Evolutionary conservation across 2,888 invertebrate species (phyloP), one percentile per base, ranked within the genome.

Genomic region (Neoascia interrupta): DNA sequence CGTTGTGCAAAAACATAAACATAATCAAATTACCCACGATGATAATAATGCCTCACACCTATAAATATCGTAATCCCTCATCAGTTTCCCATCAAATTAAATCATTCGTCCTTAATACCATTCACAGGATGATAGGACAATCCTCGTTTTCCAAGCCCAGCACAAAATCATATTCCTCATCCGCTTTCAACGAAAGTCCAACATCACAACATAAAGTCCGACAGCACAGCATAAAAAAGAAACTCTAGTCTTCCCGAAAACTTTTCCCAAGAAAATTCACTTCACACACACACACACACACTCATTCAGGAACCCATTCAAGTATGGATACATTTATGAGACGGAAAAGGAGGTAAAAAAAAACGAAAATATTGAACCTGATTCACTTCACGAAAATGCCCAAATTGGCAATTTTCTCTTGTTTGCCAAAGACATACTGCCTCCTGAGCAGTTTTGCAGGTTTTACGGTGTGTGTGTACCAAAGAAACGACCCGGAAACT

Each of bases 361-460:
- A 15, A 3, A 53, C 5, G 18, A 4, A 2, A 53, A 16, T 5
- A 47, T 41, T 47, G n/a, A 60, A 54, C 53, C 41, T 49, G 54
- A 64, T 43, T 53, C 64, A 53, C 39, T 69, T 63, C 43, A 49
- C 34, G 51, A 75, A 63, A 75, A 63, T 69, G 63, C 63, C 56
- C 56, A 63, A 75, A 75, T 75, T 75, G 63, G 56, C 63, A 75
- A 70, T 75, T 63, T 75, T 75, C 56, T 69, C 69, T 58, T 64
- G 64, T 70, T 70, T 75, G 56, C 31, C 56, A 64, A 75, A 69
- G 69, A 63, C 43, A 69, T 61, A 51, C 43, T 31, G 11, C 26
- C 21, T 16, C 13, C 26, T 16, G n/a, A n/a, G n/a, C n/a, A n/a
- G n/a, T n/a, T n/a, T n/a, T n/a, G n/a, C n/a, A n/a, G n/a, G n/a